Evolutionary conservation across 1,140 invertebrate genomes (phyloP).

Genomic region (Piezodorus guildinii): DNA sequence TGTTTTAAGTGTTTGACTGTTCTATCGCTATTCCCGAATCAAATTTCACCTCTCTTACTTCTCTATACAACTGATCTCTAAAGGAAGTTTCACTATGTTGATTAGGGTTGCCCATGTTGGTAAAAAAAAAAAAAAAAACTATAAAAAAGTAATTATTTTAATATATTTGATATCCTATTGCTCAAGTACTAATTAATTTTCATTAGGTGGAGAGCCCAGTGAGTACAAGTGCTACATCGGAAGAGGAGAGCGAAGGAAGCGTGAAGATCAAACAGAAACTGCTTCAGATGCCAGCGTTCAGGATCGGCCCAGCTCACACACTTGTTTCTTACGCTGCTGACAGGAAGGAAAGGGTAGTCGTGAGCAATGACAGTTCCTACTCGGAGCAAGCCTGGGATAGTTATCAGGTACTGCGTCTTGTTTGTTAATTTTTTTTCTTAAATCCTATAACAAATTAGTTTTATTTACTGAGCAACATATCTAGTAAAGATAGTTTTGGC

Average conservation of each 20-base stretch:
- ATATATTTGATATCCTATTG: too few relatives aligned
- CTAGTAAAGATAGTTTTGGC: too few relatives aligned
- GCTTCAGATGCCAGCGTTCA: slow-evolving; percentile 35
- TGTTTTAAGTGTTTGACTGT: too few relatives aligned
- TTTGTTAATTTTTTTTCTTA: neutral
- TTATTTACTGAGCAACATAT: too few relatives aligned
- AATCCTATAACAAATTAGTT: neutral
- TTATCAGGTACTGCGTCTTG: slow-evolving; percentile 43
- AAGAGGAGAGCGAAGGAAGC: slow-evolving; percentile 21
- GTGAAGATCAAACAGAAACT: slow-evolving; percentile 27
- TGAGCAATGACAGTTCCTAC: slow-evolving; percentile 57
- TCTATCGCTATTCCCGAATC: too few relatives aligned
- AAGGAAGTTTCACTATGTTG: too few relatives aligned
- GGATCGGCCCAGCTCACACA: slow-evolving; percentile 38
- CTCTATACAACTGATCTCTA: too few relatives aligned
- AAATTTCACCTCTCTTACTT: too few relatives aligned
- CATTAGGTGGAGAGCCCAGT: slow-evolving; percentile 19
- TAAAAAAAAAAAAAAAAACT: too few relatives aligned
- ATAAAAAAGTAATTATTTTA: too few relatives aligned
- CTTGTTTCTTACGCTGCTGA: slow-evolving; percentile 19
- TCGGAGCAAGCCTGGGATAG: slow-evolving; percentile 65
- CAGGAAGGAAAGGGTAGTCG: slow-evolving; percentile 31
- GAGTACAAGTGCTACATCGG: slow-evolving; percentile 12
- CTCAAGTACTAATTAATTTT: neutral
- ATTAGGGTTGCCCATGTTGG: too few relatives aligned